Percentiles rank a stretch among this genome's conserved stretches.
Conservation (phyloP, 35 echinoderm and acorn worm species). For the Antedon bifida region DNA sequence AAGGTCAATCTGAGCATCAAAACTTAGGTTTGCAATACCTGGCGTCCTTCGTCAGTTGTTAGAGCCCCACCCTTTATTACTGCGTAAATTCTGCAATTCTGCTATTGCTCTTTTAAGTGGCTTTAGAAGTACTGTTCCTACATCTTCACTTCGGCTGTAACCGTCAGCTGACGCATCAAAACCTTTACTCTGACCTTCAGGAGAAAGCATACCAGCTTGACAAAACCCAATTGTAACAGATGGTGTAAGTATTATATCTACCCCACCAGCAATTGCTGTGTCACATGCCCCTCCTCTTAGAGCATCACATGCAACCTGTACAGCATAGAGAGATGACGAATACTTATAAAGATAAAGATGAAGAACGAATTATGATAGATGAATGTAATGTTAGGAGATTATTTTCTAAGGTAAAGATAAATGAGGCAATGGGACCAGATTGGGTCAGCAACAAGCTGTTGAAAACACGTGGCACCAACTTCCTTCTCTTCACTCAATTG, state of each 20-base stretch:
- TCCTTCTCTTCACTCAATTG: no score
- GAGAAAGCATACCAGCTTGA: conserved; percentile 34
- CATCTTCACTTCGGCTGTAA: conserved; percentile 22
- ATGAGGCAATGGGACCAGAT: no score
- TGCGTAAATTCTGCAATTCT: conserved; percentile 39
- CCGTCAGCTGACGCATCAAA: conserved; percentile 26
- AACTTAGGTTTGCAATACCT: conserved; percentile 39
- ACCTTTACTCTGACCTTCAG: conserved; percentile 28
- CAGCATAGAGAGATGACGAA: conserved; percentile 35
- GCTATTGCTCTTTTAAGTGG: conserved; percentile 1
- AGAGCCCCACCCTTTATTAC: conserved; percentile 21
- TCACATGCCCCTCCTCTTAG: conserved; percentile 9
- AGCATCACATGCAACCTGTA: conserved; percentile 33
- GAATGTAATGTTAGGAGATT: no score
- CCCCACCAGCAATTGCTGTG: conserved; percentile 49
- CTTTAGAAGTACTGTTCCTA: conserved; percentile 14
- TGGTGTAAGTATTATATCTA: conserved; percentile 34
- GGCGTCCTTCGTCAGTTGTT: conserved; percentile 43
- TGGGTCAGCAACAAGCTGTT: no score
- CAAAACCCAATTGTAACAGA: conserved; percentile 6
- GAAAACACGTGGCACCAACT: no score
- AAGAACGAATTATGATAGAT: no score
- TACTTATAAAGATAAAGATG: no score
- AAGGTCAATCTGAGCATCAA: conserved; percentile 20
- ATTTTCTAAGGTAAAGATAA: no score